These are phyloP conservation scores for Callosobruchus maculatus DNA, from an alignment of 2,888 invertebrate genomes.

Conservation along the genomic window DNA sequence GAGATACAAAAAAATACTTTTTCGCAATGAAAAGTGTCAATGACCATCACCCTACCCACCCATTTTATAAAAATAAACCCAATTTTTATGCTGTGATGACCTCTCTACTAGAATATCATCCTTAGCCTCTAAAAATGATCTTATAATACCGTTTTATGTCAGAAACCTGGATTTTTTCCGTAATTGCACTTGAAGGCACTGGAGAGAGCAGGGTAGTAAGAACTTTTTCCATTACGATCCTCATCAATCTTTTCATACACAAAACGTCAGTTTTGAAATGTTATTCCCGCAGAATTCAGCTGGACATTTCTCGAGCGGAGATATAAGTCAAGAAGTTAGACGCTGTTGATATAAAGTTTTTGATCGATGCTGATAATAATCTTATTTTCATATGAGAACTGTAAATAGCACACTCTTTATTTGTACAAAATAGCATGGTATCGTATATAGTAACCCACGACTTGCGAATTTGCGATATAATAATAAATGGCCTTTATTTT, in stretches of 20 bases:
- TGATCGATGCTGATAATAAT: background rate
- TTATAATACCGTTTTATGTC: background rate
- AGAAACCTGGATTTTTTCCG: background rate
- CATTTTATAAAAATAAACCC: too few species aligned
- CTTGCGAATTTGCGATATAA: too few species aligned
- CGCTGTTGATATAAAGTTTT: background rate
- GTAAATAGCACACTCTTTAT: too few species aligned
- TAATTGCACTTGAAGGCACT: background rate
- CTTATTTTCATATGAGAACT: background rate
- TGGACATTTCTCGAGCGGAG: background rate
- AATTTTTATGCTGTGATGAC: too few species aligned
- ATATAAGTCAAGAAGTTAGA: background rate
- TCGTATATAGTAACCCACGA: too few species aligned
- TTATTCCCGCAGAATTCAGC: background rate
- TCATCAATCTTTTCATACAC: background rate
- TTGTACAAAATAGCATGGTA: too few species aligned
- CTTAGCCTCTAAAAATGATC: background rate
- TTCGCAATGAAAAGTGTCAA: too few species aligned
- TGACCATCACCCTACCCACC: too few species aligned
- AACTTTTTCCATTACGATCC: background rate
- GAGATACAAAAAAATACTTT: too few species aligned
- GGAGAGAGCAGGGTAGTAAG: background rate
- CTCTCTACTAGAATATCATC: too few species aligned
- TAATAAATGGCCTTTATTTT: too few species aligned
- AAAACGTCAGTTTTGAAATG: background rate